Evolutionary conservation across 2,888 invertebrate species (phyloP).

Genomic region (Epinotia brunnichana): DNA sequence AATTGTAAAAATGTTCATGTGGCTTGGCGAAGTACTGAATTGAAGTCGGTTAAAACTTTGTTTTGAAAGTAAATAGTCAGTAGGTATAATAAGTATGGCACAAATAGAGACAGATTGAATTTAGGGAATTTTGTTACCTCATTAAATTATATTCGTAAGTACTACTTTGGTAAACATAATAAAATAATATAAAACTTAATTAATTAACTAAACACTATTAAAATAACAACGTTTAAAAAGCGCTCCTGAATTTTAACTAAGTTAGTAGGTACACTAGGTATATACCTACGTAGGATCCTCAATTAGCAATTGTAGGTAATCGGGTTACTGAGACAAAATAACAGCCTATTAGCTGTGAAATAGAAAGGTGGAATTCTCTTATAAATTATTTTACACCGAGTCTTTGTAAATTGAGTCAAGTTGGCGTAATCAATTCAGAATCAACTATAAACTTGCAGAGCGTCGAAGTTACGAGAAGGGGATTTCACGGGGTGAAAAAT

Average conservation of each 20-base stretch:
- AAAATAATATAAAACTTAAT: neutral
- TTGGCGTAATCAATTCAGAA: slow-evolving; percentile 48
- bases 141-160: too few relatives aligned
- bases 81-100: too few relatives aligned
- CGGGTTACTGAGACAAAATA: slow-evolving; percentile 30
- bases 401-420: slow-evolving; percentile 47
- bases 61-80: too few relatives aligned
- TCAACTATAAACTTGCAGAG: slow-evolving; percentile 44
- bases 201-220: slow-evolving; percentile 4
- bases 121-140: too few relatives aligned
- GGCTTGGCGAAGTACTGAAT: too few relatives aligned
- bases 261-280: slow-evolving; percentile 3
- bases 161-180: neutral
- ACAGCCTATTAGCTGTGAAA: slow-evolving; percentile 24
- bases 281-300: slow-evolving; percentile 15
- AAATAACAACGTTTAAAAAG: slow-evolving; percentile 14
- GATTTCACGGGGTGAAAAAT: slow-evolving; percentile 32
- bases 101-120: too few relatives aligned
- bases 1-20: too few relatives aligned
- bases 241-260: slow-evolving; percentile 4
- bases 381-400: slow-evolving; percentile 27
- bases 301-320: slow-evolving; percentile 24
- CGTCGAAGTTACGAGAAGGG: slow-evolving; percentile 20
- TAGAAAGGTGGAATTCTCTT: slow-evolving; percentile 17
- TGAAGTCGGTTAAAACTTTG: too few relatives aligned